Conservation (phyloP, 2,113 vertebrate genomes). For the Ploceus nigricollis region DNA sequence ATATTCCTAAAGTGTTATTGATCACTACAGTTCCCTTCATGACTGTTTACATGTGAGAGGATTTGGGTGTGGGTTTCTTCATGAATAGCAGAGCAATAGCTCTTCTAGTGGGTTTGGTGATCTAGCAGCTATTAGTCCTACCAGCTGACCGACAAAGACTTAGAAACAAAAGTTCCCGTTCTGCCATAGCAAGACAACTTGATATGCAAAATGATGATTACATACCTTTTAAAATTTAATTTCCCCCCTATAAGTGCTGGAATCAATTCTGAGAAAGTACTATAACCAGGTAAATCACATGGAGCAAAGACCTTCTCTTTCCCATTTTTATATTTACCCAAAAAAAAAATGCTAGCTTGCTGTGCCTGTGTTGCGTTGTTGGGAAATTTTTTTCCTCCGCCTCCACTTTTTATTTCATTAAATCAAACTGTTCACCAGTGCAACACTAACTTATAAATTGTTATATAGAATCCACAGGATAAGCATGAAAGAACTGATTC, state of each 20-base stretch:
- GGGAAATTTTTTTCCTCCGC: not conserved
- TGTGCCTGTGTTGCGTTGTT: not conserved
- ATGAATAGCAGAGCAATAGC: not conserved
- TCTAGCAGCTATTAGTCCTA: not conserved
- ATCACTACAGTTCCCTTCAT: not conserved
- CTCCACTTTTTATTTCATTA: not conserved
- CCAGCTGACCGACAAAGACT: not conserved
- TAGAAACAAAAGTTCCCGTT: not conserved
- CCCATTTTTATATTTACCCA: not conserved
- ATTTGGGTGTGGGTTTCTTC: not conserved
- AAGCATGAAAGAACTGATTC: not conserved
- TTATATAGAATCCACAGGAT: not conserved
- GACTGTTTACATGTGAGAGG: not conserved
- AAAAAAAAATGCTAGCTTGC: not conserved
- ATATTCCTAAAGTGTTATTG: not conserved
- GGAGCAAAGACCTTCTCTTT: not conserved
- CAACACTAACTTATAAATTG: not conserved
- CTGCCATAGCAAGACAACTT: not conserved
- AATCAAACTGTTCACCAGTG: not conserved
- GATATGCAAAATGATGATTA: not conserved
- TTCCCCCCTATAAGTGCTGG: not conserved
- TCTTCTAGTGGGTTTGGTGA: not conserved
- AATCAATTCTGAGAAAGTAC: not conserved
- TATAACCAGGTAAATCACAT: not conserved
- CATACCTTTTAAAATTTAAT: not conserved